These are phyloP conservation scores for Aphelenchoides avenae DNA, from an alignment of 1,140 invertebrate genomes.

Conservation along the genomic window DNA sequence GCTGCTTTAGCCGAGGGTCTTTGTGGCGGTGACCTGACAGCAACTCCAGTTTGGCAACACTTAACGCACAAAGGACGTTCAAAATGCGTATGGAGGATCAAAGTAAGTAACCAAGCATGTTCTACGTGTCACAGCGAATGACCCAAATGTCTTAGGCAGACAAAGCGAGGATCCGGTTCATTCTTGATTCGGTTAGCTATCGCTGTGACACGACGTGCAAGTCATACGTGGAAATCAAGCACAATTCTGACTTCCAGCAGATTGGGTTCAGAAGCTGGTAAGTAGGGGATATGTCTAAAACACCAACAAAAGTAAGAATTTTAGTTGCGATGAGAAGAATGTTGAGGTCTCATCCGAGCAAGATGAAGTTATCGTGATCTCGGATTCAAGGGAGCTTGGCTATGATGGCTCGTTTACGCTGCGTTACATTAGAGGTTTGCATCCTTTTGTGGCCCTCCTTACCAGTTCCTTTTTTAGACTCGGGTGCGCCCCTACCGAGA, in stretches of 20 bases:
- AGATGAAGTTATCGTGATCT: conserved; percentile 45
- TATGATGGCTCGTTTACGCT: conserved; percentile 44
- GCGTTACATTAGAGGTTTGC: conserved; percentile 46
- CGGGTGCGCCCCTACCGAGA: conserved; percentile 50
- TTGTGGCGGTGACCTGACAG: conserved; percentile 53
- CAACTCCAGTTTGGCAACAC: conserved; percentile 49
- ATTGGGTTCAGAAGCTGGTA: conserved; percentile 57
- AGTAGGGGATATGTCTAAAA: conserved; percentile 1
- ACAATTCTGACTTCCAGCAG: conserved; percentile 59
- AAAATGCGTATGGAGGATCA: conserved; percentile 48
- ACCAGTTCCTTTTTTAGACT: too few relatives aligned
- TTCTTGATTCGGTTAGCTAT: conserved; percentile 49
- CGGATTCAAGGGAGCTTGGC: conserved; percentile 18
- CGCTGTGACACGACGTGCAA: conserved; percentile 53
- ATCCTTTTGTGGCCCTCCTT: background rate
- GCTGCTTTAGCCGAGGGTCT: conserved; percentile 12
- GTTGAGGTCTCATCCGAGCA: conserved; percentile 55
- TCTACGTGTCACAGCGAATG: background rate
- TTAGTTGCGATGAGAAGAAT: conserved; percentile 52
- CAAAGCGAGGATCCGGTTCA: conserved; percentile 48
- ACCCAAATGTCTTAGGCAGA: conserved; percentile 18
- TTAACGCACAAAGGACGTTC: conserved; percentile 45
- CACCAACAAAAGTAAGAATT: conserved; percentile 1
- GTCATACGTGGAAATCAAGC: conserved; percentile 55
- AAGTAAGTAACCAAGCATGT: conserved; percentile 16